Conservation (phyloP, 2,113 vertebrate species). For the Alexandromys fortis region DNA sequence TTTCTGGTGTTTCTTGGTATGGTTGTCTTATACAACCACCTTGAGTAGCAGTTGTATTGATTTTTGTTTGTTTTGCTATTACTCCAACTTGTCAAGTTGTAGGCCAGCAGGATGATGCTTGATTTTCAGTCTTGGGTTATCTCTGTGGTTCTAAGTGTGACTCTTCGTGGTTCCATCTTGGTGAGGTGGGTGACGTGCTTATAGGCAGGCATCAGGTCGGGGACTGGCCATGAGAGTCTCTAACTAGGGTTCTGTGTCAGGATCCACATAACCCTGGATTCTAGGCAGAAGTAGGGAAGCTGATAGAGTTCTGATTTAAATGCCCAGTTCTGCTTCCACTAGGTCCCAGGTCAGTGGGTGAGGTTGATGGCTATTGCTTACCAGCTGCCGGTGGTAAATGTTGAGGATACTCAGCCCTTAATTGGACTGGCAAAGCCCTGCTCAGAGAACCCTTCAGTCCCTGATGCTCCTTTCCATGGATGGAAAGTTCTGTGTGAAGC, state of each 20-base stretch:
- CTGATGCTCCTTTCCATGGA: background rate
- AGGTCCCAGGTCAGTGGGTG: background rate
- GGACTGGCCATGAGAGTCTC: background rate
- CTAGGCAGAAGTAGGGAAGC: no score
- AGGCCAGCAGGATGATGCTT: background rate
- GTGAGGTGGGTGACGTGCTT: background rate
- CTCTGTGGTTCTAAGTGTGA: background rate
- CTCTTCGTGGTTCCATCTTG: background rate
- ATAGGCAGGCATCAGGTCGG: background rate
- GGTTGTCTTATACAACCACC: background rate
- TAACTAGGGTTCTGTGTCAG: background rate
- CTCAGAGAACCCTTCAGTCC: background rate
- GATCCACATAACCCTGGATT: background rate
- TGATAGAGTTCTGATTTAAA: background rate
- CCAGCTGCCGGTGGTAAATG: background rate
- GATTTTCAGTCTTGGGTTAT: background rate
- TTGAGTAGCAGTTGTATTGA: background rate
- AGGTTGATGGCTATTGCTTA: background rate
- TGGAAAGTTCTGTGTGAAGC: background rate
- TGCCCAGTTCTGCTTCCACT: background rate
- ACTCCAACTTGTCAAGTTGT: background rate
- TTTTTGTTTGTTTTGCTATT: background rate
- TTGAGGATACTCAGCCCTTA: background rate
- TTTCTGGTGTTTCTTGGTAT: background rate
- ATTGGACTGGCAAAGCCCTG: background rate